Base-by-base conservation (phyloP, 1,140 invertebrate genomes). In the Drosophila navojoa region DNA sequence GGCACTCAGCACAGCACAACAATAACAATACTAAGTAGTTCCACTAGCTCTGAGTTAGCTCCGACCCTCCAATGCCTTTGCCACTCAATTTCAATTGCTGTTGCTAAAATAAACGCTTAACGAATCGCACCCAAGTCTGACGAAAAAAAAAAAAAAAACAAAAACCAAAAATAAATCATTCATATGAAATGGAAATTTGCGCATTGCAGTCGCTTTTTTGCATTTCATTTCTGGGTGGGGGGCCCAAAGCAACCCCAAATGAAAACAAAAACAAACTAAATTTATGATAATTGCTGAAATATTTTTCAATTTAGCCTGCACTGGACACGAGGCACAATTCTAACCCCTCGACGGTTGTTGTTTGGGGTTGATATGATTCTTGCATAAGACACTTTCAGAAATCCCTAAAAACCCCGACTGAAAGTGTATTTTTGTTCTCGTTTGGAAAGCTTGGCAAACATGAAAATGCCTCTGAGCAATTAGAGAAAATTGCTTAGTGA, bases 51-150 rank as follows among this genome's bases (percentile, higher is more conserved):
- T 22, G 5, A 57, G 54, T 29, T 13, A 13, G 5, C 38, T 29
- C 15, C 11, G 29, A 68, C 47, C 58, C 60, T n/a, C 50, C 71
- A 81, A 71, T 82, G 79, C 68, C 73, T 76, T 72, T 81, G 84
- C 82, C 81, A 86, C 78, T 85, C 82, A 87, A 87, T 85, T 81
- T 86, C 78, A 85, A 87, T 85, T 85, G 81, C 71, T 80, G 32
- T 49, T 64, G 62, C 63, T 67, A 19, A 55, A 47, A 68, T 68
- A 82, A 78, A 71, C 70, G 54, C 15, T 59, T 76, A 85, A 85
- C 77, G 29, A 71, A 66, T 45, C 69, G 58, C 53, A 62, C 32
- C 50, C 47, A 62, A 61, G 35, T 38, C 35, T 3, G 3, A 45
- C 29, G 10, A 45, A 16, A 32, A 44, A 44, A 44, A 15, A 44